Conservation (phyloP, 2,113 vertebrate genomes). For the Brachypteracias leptosomus region DNA sequence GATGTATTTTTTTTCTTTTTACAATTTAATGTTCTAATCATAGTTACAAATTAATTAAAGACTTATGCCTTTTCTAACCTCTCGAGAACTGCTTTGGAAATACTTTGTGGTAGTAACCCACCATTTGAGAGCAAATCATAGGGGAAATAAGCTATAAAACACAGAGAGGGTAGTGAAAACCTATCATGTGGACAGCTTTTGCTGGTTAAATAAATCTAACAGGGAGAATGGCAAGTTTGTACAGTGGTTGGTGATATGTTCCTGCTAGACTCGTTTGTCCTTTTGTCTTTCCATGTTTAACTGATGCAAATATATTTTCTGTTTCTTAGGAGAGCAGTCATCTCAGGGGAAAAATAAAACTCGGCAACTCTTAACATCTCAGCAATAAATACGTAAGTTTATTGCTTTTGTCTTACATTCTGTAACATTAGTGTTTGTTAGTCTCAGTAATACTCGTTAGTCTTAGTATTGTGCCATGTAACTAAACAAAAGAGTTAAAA, state of each 20-base stretch:
- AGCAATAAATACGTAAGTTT: constrained; percentile 69
- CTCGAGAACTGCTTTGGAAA: not conserved
- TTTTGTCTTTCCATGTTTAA: not conserved
- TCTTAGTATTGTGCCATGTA: not conserved
- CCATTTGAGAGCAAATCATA: not conserved
- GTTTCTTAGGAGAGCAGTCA: constrained; percentile 66
- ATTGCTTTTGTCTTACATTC: not conserved
- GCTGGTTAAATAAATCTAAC: not conserved
- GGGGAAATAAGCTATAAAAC: not conserved
- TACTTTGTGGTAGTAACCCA: not conserved
- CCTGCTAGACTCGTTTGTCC: not conserved
- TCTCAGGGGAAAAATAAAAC: constrained; percentile 73
- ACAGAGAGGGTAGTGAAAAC: not conserved
- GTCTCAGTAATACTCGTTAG: not conserved
- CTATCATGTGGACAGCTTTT: not conserved
- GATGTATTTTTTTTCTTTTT: not conserved
- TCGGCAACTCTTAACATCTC: constrained; percentile 53
- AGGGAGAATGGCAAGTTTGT: not conserved
- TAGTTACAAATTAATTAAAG: not conserved
- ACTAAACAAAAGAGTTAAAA: not conserved
- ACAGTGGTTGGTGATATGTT: not conserved
- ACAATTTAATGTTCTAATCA: not conserved
- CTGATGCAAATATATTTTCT: constrained; percentile 31
- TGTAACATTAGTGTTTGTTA: not conserved
- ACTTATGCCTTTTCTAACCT: not conserved